Evolutionary conservation across 2,888 invertebrate species (phyloP).

Genomic region (Rugalucina vietnamica): DNA sequence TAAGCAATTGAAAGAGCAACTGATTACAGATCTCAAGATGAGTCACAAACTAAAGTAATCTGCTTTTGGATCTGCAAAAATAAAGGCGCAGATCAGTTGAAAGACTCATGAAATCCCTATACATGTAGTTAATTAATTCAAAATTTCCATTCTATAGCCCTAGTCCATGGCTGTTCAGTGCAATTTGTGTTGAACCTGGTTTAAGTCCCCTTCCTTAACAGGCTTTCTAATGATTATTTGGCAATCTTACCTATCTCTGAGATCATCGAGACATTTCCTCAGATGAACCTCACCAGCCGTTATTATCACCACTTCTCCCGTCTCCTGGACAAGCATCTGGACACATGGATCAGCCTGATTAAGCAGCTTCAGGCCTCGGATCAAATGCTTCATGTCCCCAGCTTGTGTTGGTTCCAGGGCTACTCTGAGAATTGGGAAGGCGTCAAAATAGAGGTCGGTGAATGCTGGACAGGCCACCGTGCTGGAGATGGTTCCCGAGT

Average conservation of each 20-base stretch:
- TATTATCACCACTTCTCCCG: slow-evolving; percentile 96
- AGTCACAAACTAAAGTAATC: too few relatives aligned
- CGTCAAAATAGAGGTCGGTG: slow-evolving; percentile 88
- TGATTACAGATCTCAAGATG: too few relatives aligned
- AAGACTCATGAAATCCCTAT: too few relatives aligned
- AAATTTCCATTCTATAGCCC: too few relatives aligned
- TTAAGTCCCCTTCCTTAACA: too few relatives aligned
- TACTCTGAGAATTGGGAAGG: slow-evolving; percentile 95
- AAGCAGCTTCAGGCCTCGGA: slow-evolving; percentile 90
- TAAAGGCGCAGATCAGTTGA: too few relatives aligned
- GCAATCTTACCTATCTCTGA: slow-evolving; percentile 88
- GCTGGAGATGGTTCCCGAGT: slow-evolving; percentile 95
- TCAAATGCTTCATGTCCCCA: slow-evolving; percentile 88
- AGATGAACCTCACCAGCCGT: slow-evolving; percentile 99
- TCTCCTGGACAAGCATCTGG: slow-evolving; percentile 90
- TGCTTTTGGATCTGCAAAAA: too few relatives aligned
- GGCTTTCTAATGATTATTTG: too few relatives aligned
- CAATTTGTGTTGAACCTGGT: too few relatives aligned
- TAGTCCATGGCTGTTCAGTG: too few relatives aligned
- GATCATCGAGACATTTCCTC: slow-evolving; percentile 96
- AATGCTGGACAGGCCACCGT: slow-evolving; percentile 94
- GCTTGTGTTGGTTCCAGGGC: slow-evolving; percentile 91
- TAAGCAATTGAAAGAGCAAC: too few relatives aligned
- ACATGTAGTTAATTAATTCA: too few relatives aligned
- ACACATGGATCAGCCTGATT: slow-evolving; percentile 98